Base-by-base conservation (phyloP, 2,113 vertebrate genomes). In the Nasalis larvatus region DNA sequence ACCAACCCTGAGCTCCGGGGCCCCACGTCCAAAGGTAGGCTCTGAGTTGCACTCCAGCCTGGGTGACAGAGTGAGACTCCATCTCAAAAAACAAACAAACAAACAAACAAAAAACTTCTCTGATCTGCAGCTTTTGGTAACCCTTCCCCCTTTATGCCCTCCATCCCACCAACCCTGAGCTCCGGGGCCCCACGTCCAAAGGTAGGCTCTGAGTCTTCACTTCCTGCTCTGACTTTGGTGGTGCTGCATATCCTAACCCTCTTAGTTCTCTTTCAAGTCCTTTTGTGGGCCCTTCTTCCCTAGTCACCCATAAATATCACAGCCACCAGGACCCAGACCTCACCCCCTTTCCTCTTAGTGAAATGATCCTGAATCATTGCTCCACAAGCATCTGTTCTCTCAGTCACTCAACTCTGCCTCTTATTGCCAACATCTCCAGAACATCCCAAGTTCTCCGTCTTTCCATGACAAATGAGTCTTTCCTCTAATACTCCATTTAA, bases 401-500 rank as follows among this genome's bases (percentile, higher is more conserved):
- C 74, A 7, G 0, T 58, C 56, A 77, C 49, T 37, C 54, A 73
- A 23, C 32, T 40, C 91, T 77, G 71, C n/a, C n/a, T 85, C 47
- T 71, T 71, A 12, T 49, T 21, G 30, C 45, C 25, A 37, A 14
- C 17, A 81, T 30, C 27, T 49, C 78, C 3, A 4, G 40, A 88
- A 12, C 6, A 23, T 30, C 45, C 25, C 27, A 13, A 60, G 40
- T 32, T 21, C 49, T 69, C 58, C 30, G 8, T 27, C 42, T 68
- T 91, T 37, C 90, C 20, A 13, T 58, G 94, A 73, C 27, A 90
- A 90, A 71, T 45, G 18, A 76, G 11, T 45, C 71, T 90, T 92
- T 87, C 37, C 77, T 71, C 63, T 54, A 37, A 49, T 4, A 37
- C 8, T 87, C n/a, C 20, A 13, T 18, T 81, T 47, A 78, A 76